phyloP scores from a whole-genome alignment of 2,113 vertebrate genomes.

The Gymnorhina tibicen region DNA sequence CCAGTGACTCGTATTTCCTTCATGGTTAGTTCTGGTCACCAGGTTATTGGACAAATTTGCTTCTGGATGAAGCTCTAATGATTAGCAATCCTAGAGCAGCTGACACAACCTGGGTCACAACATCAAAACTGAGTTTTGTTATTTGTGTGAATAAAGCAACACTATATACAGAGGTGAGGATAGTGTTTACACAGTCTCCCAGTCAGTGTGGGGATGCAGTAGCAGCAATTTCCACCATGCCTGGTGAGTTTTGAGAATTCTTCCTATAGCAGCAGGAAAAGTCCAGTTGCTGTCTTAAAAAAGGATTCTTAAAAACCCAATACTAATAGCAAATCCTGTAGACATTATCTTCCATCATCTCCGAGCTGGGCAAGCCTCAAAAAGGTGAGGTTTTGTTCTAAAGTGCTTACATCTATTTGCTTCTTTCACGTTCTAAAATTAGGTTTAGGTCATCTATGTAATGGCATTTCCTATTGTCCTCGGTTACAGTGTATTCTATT shows the following conservation, averaged over 20 bases:
- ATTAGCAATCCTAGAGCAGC: not conserved
- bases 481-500: too few relatives aligned
- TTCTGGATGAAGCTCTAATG: not conserved
- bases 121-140: not conserved
- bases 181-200: rapidly evolving
- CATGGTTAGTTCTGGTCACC: not conserved
- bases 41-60: not conserved
- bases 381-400: not conserved
- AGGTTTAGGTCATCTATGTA: not conserved
- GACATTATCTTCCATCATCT: not conserved
- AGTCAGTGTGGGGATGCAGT: not conserved
- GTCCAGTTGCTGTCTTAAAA: not conserved
- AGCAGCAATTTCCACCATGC: rapidly evolving
- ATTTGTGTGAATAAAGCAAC: not conserved
- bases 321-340: not conserved
- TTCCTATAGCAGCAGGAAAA: not conserved
- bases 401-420: not conserved
- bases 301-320: not conserved
- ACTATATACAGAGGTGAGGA: not conserved
- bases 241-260: not conserved
- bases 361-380: not conserved
- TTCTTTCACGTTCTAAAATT: not conserved
- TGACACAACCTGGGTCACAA: not conserved
- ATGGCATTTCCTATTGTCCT: not conserved
- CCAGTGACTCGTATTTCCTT: not conserved